A percentile compares a stretch with the other conserved stretches of the same genome.
Evolutionary conservation across 2,888 invertebrate species (phyloP).

Genomic region (Matsumyia berberina): DNA sequence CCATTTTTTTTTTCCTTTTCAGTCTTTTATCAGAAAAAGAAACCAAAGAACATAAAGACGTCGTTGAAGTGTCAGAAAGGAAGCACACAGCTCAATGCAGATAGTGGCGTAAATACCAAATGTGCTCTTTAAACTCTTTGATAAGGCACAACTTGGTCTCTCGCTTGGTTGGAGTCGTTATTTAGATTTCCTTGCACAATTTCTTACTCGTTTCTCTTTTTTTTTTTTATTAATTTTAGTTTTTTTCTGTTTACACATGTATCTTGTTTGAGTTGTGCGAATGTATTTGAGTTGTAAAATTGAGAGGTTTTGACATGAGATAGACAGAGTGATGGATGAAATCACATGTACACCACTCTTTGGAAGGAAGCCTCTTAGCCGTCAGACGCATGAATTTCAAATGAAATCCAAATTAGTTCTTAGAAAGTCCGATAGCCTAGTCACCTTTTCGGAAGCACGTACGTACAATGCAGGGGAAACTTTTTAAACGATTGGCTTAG

Average conservation of each 20-base stretch:
- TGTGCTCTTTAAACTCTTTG: conserved; percentile 66
- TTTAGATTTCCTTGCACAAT: conserved; percentile 62
- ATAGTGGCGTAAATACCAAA: conserved; percentile 59
- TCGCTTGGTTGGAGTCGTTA: no score
- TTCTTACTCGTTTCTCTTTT: no score
- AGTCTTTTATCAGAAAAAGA: conserved; percentile 61
- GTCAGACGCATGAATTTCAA: neutral
- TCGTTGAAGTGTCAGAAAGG: conserved; percentile 70
- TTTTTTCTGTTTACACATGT: conserved; percentile 4
- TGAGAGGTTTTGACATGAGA: conserved; percentile 5
- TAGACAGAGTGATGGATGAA: conserved; percentile 22
- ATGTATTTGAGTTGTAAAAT: conserved; percentile 6
- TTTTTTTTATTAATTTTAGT: conserved; percentile 19
- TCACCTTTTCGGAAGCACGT: conserved; percentile 27
- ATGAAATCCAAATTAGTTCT: conserved; percentile 10
- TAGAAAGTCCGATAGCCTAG: conserved; percentile 34
- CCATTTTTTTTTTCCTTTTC: neutral
- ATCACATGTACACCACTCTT: neutral
- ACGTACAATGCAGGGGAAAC: neutral
- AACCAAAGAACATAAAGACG: conserved; percentile 68
- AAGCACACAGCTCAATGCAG: conserved; percentile 58
- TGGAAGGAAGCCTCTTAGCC: neutral
- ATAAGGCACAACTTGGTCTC: conserved; percentile 58
- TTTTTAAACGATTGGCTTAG: no score
- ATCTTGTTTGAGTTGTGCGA: conserved; percentile 1